Percentiles rank a stretch among this genome's conserved stretches.
These are phyloP conservation scores for Cathartes aura DNA, from an alignment of 2,113 vertebrate genomes.

Conservation along the genomic window DNA sequence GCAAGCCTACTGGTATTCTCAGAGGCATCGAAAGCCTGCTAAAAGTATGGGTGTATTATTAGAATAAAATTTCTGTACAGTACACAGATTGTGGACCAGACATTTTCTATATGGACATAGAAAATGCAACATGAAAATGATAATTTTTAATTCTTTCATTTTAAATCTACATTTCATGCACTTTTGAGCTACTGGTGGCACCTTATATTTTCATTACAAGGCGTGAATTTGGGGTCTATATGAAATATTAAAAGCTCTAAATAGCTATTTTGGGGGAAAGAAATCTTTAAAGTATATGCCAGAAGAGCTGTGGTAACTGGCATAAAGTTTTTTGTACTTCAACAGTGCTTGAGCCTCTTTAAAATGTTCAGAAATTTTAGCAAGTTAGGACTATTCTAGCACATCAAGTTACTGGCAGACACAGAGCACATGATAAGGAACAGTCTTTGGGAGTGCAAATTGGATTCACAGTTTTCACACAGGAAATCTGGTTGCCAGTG, in stretches of 20 bases:
- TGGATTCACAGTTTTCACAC: background rate
- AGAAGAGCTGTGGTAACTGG: background rate
- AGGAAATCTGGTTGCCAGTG: background rate
- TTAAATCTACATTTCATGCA: background rate
- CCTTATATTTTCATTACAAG: background rate
- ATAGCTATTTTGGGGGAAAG: background rate
- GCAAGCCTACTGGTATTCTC: background rate
- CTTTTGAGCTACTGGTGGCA: background rate
- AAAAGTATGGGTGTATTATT: background rate
- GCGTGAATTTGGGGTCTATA: background rate
- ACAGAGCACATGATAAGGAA: background rate
- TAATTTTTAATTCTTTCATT: background rate
- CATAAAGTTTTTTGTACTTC: background rate
- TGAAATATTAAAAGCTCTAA: background rate
- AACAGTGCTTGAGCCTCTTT: background rate
- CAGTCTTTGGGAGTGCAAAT: background rate
- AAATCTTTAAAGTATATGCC: background rate
- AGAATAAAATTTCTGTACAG: background rate
- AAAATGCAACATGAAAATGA: background rate
- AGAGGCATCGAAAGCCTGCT: background rate
- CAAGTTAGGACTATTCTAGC: background rate
- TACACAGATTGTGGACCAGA: background rate
- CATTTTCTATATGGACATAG: background rate
- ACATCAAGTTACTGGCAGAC: background rate
- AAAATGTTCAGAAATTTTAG: background rate